Evolutionary conservation across 2,113 vertebrate genomes (phyloP).

Genomic region (Notarius lentiginosus): DNA sequence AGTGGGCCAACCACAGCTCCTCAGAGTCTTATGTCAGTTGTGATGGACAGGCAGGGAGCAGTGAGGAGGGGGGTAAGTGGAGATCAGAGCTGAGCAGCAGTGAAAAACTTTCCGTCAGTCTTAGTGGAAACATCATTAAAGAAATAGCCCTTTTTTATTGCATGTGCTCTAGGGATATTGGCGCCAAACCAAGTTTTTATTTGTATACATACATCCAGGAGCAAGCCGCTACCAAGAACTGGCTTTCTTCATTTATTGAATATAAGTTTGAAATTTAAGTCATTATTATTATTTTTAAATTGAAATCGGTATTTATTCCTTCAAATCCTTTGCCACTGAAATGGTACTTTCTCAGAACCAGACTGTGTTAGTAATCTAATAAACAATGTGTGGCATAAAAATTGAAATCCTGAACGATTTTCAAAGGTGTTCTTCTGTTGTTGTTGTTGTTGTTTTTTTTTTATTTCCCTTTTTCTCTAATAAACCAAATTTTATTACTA

Average conservation of each 20-base stretch:
- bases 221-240: background rate
- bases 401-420: no score
- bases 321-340: no score
- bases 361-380: no score
- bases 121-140: background rate
- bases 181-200: background rate
- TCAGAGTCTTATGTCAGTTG: constrained; percentile 64
- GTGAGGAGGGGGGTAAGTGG: constrained; percentile 64
- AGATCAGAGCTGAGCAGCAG: constrained; percentile 6
- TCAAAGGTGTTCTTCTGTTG: no score
- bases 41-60: constrained; percentile 62
- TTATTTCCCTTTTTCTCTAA: no score
- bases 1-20: constrained; percentile 70
- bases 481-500: no score
- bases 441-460: no score
- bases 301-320: background rate
- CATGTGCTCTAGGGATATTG: background rate
- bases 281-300: background rate
- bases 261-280: background rate
- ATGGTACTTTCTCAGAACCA: no score
- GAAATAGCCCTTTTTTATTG: background rate
- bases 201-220: background rate
- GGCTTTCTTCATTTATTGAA: background rate
- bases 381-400: no score
- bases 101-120: background rate